A percentile compares a stretch with the other conserved stretches of the same genome.
phyloP scores from a whole-genome alignment of 1,140 invertebrate genomes.

The Leptinotarsa texana region DNA sequence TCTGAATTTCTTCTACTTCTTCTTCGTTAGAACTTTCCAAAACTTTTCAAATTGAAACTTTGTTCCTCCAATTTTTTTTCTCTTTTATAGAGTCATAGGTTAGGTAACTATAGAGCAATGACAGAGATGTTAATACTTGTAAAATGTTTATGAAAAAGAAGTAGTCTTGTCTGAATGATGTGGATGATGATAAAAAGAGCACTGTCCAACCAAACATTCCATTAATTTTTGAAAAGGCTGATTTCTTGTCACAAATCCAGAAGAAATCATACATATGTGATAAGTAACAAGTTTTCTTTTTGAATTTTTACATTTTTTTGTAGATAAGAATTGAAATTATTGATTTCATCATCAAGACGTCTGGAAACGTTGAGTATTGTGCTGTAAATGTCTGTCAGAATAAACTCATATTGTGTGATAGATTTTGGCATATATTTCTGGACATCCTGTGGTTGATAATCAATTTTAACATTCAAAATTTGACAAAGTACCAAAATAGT shows the following conservation, averaged over 20 bases:
- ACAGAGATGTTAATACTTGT: conserved; percentile 26
- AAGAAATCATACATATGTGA: conserved; percentile 30
- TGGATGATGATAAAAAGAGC: conserved; percentile 27
- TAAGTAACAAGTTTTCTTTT: conserved; percentile 14
- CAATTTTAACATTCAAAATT: conserved; percentile 26
- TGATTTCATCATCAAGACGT: conserved; percentile 18
- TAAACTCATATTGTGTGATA: conserved; percentile 26
- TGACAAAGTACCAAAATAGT: conserved; percentile 28
- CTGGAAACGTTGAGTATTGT: conserved; percentile 4
- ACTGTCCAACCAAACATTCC: conserved; percentile 36
- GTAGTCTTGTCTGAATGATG: conserved; percentile 27
- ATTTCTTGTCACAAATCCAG: conserved; percentile 23
- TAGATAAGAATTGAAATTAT: conserved; percentile 18
- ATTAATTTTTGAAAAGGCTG: conserved; percentile 31
- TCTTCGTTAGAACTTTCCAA: conserved; percentile 14
- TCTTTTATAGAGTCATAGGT: not conserved
- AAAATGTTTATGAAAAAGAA: conserved; percentile 30
- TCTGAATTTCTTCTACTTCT: conserved; percentile 14
- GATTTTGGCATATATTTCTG: conserved; percentile 22
- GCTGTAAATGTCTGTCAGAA: conserved; percentile 28
- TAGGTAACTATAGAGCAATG: conserved; percentile 10
- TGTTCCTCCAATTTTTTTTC: not conserved
- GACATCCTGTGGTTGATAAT: conserved; percentile 16
- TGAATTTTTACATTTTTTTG: conserved; percentile 28
- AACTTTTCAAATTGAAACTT: conserved; percentile 22